phyloP scores from a whole-genome alignment of 2,888 invertebrate species.

The Drosophila pseudotalamancana region DNA sequence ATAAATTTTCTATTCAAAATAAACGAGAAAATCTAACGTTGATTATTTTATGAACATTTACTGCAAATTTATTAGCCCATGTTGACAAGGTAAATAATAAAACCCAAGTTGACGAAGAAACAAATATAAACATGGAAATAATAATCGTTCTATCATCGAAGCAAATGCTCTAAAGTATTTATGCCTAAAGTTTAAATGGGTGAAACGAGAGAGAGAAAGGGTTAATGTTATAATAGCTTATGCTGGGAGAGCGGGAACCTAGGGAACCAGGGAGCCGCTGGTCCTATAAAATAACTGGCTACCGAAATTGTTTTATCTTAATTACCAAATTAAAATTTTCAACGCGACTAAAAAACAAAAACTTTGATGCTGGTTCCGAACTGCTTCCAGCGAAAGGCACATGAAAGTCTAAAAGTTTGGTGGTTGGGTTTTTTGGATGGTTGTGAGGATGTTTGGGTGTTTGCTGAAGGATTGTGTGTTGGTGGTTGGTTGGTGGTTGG shows the following conservation, averaged over 20 bases:
- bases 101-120: conserved; percentile 1
- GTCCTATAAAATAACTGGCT: conserved; percentile 64
- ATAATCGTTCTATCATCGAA: conserved; percentile 31
- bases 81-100: conserved; percentile 50
- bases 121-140: conserved; percentile 47
- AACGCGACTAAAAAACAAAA: conserved; percentile 58
- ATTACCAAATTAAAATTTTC: conserved; percentile 81
- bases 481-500: conserved; percentile 4
- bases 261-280: too few species aligned
- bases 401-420: conserved; percentile 42
- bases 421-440: background rate
- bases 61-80: conserved; percentile 5
- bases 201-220: background rate
- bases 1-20: too few species aligned
- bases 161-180: conserved; percentile 39
- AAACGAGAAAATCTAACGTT: conserved; percentile 39
- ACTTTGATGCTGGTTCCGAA: conserved; percentile 37
- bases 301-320: conserved; percentile 79
- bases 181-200: conserved; percentile 69
- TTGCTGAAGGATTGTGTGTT: too few species aligned
- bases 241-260: conserved; percentile 2
- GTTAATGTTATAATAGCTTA: conserved; percentile 25
- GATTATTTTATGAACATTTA: conserved; percentile 40
- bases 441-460: conserved; percentile 12
- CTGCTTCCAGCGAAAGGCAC: conserved; percentile 19